Evolutionary conservation across 2,888 invertebrate genomes (phyloP).

Genomic region (Dyspetes luteomarginatus): DNA sequence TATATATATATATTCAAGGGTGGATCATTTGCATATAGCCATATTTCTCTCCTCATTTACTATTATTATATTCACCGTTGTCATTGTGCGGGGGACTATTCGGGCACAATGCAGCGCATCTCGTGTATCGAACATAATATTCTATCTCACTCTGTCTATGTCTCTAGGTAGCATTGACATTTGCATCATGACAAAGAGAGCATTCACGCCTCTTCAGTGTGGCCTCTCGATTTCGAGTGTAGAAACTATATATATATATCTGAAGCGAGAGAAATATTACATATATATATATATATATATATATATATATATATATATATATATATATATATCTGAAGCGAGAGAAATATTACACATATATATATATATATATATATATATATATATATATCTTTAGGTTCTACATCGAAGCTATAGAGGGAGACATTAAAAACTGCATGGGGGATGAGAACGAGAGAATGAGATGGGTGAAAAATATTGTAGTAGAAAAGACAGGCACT

Average conservation of each 20-base stretch:
- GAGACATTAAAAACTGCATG: not conserved
- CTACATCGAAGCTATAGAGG: constrained; percentile 1
- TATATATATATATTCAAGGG: constrained; percentile 7
- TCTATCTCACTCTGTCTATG: constrained; percentile 1
- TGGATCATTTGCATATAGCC: constrained; percentile 76
- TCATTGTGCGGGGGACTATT: constrained; percentile 71
- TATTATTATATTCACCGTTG: constrained; percentile 77
- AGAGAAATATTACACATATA: too few relatives aligned
- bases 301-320: not conserved
- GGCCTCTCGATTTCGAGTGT: constrained; percentile 71
- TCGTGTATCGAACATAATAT: constrained; percentile 60
- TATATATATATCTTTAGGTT: too few relatives aligned
- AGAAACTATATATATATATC: constrained; percentile 30
- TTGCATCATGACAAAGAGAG: constrained; percentile 80
- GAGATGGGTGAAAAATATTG: constrained; percentile 2
- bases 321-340: too few relatives aligned
- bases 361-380: too few relatives aligned
- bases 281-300: constrained; percentile 20
- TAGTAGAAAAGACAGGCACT: constrained; percentile 18
- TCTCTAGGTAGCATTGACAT: constrained; percentile 74
- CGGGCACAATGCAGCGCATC: constrained; percentile 71
- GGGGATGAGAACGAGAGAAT: not conserved
- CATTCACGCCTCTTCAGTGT: constrained; percentile 80
- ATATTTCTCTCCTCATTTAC: constrained; percentile 82
- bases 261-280: constrained; percentile 35